A percentile compares a stretch with the other conserved stretches of the same genome.
Conservation (phyloP, 2,888 invertebrate species). For the Escarpia spicata region DNA sequence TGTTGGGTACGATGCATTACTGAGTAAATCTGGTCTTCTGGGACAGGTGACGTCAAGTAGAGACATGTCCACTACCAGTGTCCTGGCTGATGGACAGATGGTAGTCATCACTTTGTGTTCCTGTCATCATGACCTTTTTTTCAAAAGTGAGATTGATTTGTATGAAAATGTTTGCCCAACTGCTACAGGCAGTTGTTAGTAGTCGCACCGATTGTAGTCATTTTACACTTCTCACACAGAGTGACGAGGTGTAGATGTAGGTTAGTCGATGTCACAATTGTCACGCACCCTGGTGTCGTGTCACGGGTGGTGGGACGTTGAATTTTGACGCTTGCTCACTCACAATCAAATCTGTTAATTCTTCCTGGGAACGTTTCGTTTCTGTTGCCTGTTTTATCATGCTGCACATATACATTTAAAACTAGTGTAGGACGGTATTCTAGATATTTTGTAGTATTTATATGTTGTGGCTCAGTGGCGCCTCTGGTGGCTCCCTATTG, state of each 20-base stretch:
- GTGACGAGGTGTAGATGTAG: background rate
- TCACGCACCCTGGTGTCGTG: background rate
- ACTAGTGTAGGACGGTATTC: background rate
- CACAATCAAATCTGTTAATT: background rate
- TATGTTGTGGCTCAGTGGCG: background rate
- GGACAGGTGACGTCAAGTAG: background rate
- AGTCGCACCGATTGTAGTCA: background rate
- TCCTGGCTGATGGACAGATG: background rate
- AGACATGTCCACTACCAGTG: background rate
- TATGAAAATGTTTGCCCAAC: background rate
- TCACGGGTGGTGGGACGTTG: background rate
- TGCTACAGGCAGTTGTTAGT: background rate
- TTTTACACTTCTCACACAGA: background rate
- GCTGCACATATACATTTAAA: background rate
- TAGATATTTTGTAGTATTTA: constrained; percentile 12
- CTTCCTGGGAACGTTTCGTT: background rate
- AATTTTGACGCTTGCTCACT: background rate
- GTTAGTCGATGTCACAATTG: background rate
- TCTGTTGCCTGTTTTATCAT: background rate
- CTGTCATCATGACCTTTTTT: background rate
- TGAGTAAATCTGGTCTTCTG: background rate
- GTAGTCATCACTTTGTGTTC: background rate
- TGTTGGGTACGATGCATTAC: background rate
- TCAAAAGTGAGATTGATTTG: background rate
- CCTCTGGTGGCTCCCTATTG: background rate